Conservation (phyloP, 2,113 vertebrate genomes). For the Myotis davidii region DNA sequence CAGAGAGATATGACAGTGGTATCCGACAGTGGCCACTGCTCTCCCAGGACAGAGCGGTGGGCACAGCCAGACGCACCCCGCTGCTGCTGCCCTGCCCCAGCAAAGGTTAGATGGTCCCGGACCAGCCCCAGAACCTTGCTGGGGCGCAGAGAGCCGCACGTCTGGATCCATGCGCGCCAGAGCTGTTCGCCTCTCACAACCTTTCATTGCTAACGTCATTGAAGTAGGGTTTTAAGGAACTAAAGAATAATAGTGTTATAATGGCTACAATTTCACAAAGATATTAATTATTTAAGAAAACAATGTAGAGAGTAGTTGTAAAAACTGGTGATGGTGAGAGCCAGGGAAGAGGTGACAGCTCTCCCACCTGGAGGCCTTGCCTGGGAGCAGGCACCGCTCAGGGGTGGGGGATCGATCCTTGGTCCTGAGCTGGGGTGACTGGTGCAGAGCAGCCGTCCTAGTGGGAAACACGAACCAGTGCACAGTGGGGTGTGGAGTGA, state of each 20-base stretch:
- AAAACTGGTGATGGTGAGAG: neutral
- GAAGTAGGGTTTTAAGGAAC: neutral
- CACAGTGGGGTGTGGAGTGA: neutral
- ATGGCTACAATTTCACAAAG: neutral
- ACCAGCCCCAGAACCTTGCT: too few species aligned
- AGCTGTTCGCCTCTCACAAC: too few species aligned
- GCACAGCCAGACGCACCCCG: neutral
- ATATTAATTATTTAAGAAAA: neutral
- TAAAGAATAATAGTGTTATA: neutral
- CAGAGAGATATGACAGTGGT: neutral
- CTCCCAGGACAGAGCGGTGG: neutral
- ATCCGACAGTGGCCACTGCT: neutral
- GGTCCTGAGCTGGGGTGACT: neutral
- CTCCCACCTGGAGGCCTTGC: too few species aligned
- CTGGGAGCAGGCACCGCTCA: fast-evolving
- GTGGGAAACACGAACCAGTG: too few species aligned
- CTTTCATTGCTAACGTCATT: neutral
- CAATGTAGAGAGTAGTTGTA: constrained; percentile 15
- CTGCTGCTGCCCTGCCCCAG: too few species aligned
- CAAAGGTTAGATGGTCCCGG: too few species aligned
- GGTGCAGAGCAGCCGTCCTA: neutral
- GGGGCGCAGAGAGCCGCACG: neutral
- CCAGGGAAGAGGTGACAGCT: neutral
- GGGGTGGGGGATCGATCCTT: neutral
- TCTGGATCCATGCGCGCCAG: neutral